phyloP scores from a whole-genome alignment of 2,888 invertebrate genomes.

The Limenitis camilla region DNA sequence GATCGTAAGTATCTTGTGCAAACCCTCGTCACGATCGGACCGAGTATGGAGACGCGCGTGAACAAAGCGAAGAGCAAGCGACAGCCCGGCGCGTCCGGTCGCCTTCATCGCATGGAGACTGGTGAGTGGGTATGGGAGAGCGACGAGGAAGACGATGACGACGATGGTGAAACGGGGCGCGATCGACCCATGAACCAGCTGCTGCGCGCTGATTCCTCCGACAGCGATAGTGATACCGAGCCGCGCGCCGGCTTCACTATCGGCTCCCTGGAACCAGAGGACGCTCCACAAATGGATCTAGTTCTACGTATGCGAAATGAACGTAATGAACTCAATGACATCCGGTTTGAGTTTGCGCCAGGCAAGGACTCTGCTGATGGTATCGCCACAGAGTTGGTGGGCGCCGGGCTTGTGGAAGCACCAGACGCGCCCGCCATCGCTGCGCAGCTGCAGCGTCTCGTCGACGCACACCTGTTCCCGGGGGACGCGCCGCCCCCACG shows the following conservation, averaged over 20 bases:
- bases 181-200: slow-evolving; percentile 78
- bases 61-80: slow-evolving; percentile 86
- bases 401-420: slow-evolving; percentile 95
- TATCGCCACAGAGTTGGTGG: slow-evolving; percentile 96
- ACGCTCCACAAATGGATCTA: slow-evolving; percentile 81
- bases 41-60: slow-evolving; percentile 92
- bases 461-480: slow-evolving; percentile 74
- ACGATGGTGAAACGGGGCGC: slow-evolving; percentile 67
- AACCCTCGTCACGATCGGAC: slow-evolving; percentile 89
- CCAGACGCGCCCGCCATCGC: slow-evolving; percentile 95
- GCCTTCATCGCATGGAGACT: slow-evolving; percentile 93
- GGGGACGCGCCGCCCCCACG: slow-evolving; percentile 73
- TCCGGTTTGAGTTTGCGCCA: slow-evolving; percentile 97
- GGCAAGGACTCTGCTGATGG: slow-evolving; percentile 95
- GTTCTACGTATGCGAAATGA: slow-evolving; percentile 94
- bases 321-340: slow-evolving; percentile 96
- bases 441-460: slow-evolving; percentile 91
- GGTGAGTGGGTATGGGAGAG: slow-evolving; percentile 99
- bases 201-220: slow-evolving; percentile 75
- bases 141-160: slow-evolving; percentile 86
- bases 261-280: slow-evolving; percentile 44
- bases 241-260: slow-evolving; percentile 48
- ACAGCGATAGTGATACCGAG: slow-evolving; percentile 69
- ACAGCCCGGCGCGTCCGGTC: slow-evolving; percentile 89
- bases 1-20: slow-evolving; percentile 92